Base-by-base conservation (phyloP, 2,113 vertebrate genomes). In the Pimephales promelas region DNA sequence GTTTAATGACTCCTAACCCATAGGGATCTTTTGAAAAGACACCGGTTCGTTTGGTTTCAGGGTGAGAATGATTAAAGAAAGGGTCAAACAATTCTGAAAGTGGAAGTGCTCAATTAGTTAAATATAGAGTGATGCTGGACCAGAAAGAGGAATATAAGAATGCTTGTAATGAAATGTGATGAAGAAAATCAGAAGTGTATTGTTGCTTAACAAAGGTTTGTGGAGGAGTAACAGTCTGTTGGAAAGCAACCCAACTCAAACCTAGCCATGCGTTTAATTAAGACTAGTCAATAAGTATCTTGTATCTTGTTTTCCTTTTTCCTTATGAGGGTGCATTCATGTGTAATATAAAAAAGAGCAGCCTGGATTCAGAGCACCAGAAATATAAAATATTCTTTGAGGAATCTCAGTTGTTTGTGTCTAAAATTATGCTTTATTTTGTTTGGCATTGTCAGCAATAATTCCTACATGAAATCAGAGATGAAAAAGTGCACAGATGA, bases 1-100 rank as follows among this genome's bases (percentile, higher is more conserved):
- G 94, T 92, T 88, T 95, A 95, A 95, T 94, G 91, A 94, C 91
- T 79, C 68, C n/a, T 71, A 34, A 88, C 82, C 87, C 88, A 79
- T 86, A 82, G 91, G 90, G 92, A 89, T 83, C 78, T 26, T 73
- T 52, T n/a, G 1, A 40, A 43, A 78, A 76, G 72, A 57, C 68
- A 78, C 22, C n/a, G 34, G 1, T 75, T 10, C 31, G 31, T 75
- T 84, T 49, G 40, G 74, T 85, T 62, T 1, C 22, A 80, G 56
- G 56, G 16, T 64, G 52, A 61, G 79, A 54, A 43, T 62, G 28
- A 31, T 36, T 61, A 34, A 56, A 45, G 16, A 81, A 54, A 20
- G 20, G 20, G 40, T 64, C 26, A 31, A 36, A 49, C 52, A 49
- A 81, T 68, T 52, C 71, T 74, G 13, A 74, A 52, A 28, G 16